Evolutionary conservation across 2,888 invertebrate species (phyloP).

Genomic region (Dasypogon diadema): DNA sequence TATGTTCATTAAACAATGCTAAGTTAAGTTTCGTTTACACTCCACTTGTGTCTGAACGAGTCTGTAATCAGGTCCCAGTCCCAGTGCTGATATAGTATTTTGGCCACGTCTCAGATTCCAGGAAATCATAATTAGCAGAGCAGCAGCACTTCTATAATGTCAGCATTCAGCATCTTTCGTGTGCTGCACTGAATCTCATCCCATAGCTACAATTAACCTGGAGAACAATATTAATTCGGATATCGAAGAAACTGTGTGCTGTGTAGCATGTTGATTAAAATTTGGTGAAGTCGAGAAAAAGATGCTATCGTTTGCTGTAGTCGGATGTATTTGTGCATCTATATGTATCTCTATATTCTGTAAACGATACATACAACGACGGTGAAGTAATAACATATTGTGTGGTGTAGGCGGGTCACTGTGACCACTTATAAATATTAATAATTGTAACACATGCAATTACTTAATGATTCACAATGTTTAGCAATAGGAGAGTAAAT

Average conservation of each 20-base stretch:
- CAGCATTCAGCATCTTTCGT: slow-evolving; percentile 43
- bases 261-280: slow-evolving; percentile 38
- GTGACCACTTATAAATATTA: slow-evolving; percentile 24
- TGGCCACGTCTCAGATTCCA: slow-evolving; percentile 36
- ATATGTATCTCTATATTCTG: no score
- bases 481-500: not conserved
- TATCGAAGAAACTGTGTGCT: slow-evolving; percentile 25
- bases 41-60: not conserved
- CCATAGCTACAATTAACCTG: slow-evolving; percentile 36
- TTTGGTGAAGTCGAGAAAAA: slow-evolving; percentile 24
- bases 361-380: no score
- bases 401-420: no score
- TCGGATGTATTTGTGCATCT: no score
- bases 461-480: slow-evolving; percentile 15
- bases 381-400: no score
- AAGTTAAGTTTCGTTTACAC: not conserved
- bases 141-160: slow-evolving; percentile 42
- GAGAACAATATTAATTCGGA: slow-evolving; percentile 44
- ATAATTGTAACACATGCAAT: slow-evolving; percentile 22
- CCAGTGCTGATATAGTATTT: slow-evolving; percentile 24
- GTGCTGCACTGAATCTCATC: slow-evolving; percentile 40
- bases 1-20: slow-evolving; percentile 22
- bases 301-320: not conserved
- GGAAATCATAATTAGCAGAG: slow-evolving; percentile 46
- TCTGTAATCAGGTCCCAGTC: slow-evolving; percentile 10